Conservation (phyloP, 2,113 vertebrate genomes). For the Bubo scandiacus region DNA sequence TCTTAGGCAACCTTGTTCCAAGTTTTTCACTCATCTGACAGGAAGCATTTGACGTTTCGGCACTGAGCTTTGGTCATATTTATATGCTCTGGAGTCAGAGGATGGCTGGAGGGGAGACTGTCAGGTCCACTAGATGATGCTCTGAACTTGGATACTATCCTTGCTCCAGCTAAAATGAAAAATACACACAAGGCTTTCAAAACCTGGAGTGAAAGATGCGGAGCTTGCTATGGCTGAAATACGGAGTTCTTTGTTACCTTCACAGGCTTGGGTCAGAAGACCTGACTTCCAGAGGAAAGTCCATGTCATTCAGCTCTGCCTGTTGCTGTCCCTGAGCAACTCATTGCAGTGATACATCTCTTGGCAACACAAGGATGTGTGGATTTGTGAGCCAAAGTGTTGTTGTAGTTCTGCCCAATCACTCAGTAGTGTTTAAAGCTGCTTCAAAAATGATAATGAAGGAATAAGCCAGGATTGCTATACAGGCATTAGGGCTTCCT, state of each 20-base stretch:
- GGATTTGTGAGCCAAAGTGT: not conserved
- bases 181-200: not conserved
- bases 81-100: not conserved
- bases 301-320: not conserved
- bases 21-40: not conserved
- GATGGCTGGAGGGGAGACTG: not conserved
- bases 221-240: not conserved
- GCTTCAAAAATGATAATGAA: not conserved
- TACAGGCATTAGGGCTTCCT: not conserved
- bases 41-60: not conserved
- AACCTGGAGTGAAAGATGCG: not conserved
- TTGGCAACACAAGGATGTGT: not conserved
- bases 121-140: not conserved
- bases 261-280: not conserved
- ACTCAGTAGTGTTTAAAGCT: not conserved
- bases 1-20: not conserved
- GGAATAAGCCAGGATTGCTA: not conserved
- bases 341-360: not conserved
- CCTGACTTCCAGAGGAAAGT: not conserved
- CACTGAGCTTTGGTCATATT: not conserved
- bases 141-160: not conserved
- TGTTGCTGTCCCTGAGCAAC: not conserved
- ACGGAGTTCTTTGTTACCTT: not conserved
- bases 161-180: not conserved
- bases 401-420: not conserved